Conservation (phyloP, 1,140 invertebrate species). For the Aphis gossypii region DNA sequence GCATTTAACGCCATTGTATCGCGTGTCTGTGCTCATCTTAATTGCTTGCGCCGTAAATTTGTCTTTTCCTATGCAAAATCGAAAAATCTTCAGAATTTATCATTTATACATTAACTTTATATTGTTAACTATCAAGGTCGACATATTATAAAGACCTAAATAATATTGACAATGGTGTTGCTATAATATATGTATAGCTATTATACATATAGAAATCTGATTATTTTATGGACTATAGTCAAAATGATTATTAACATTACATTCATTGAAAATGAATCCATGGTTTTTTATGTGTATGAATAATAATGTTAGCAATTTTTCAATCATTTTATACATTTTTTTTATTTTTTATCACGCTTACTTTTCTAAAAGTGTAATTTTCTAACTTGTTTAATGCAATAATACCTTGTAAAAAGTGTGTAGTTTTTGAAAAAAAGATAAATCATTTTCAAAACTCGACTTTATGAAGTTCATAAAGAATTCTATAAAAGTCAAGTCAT, state of each 20-base stretch:
- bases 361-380: neutral
- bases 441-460: neutral
- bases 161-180: neutral
- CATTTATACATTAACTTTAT: neutral
- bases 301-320: neutral
- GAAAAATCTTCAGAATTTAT: neutral
- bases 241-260: neutral
- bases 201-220: neutral
- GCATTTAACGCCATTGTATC: neutral
- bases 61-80: neutral
- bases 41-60: neutral
- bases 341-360: neutral
- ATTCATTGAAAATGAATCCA: neutral
- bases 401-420: neutral
- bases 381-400: neutral
- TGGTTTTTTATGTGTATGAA: neutral
- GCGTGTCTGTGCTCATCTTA: neutral
- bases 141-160: neutral
- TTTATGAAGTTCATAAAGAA: neutral
- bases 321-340: neutral
- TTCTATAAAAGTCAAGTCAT: neutral
- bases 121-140: neutral
- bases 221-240: neutral
- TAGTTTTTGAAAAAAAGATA: neutral
- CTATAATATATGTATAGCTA: neutral